phyloP scores from a whole-genome alignment of 1,140 invertebrate species.

The Calosoma granatense region DNA sequence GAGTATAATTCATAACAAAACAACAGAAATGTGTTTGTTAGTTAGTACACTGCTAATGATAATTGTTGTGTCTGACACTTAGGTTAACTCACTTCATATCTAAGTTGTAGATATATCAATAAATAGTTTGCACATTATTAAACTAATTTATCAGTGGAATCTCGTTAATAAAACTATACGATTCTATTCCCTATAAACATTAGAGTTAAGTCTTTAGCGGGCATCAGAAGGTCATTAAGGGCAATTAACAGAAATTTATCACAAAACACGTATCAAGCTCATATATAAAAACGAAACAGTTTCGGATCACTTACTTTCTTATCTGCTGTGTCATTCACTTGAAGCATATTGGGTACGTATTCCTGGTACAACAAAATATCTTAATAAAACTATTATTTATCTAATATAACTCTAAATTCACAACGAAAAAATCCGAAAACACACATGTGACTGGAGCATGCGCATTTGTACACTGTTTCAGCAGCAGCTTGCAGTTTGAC shows the following conservation, averaged over 20 bases:
- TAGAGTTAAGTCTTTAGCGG: too few species aligned
- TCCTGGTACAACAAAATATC: background rate
- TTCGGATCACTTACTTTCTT: conserved; percentile 20
- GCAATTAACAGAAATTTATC: conserved; percentile 13
- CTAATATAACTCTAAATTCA: background rate
- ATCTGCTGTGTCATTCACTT: conserved; percentile 14
- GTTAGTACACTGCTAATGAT: too few species aligned
- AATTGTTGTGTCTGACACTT: too few species aligned
- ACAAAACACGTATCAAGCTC: too few species aligned
- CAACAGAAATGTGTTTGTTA: too few species aligned
- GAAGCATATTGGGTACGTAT: conserved; percentile 13
- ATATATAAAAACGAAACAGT: conserved; percentile 9
- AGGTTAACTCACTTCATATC: too few species aligned
- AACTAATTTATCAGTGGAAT: too few species aligned
- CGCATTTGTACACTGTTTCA: background rate
- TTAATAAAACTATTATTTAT: background rate
- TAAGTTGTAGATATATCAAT: too few species aligned
- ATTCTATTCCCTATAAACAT: too few species aligned
- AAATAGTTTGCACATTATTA: too few species aligned
- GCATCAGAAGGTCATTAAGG: conserved; percentile 20
- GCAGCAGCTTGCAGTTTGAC: background rate
- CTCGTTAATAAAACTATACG: too few species aligned
- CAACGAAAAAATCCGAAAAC: background rate
- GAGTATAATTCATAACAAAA: too few species aligned
- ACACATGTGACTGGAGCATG: background rate